A percentile compares a stretch with the other conserved stretches of the same genome.
Conservation (phyloP, 2,888 invertebrate genomes). For the Omphaloscelis lunosa region DNA sequence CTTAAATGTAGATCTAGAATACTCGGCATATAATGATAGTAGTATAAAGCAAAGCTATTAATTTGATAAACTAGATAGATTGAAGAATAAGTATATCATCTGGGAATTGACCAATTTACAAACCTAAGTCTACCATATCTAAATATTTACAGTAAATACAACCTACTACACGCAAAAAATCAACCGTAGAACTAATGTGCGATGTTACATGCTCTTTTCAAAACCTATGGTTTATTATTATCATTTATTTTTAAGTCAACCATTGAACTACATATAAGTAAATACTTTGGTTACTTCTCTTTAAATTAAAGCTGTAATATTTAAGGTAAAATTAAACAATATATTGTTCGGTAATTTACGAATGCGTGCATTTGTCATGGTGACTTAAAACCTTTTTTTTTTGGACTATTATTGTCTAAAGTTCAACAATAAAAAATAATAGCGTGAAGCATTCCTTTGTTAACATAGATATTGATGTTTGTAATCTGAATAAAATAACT, state of each 20-base stretch:
- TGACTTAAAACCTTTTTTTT: background rate
- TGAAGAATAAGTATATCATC: conserved; percentile 77
- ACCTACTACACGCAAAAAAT: conserved; percentile 71
- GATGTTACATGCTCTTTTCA: conserved; percentile 28
- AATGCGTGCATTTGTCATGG: conserved; percentile 1
- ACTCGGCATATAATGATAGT: conserved; percentile 74
- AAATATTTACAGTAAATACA: conserved; percentile 75
- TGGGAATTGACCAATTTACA: conserved; percentile 88
- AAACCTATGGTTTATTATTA: conserved; percentile 22
- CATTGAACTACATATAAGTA: background rate
- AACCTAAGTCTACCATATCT: conserved; percentile 80
- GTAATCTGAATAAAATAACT: conserved; percentile 15
- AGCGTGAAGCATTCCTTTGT: conserved; percentile 1
- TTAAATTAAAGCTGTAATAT: conserved; percentile 1
- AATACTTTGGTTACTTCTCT: background rate
- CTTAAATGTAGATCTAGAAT: conserved; percentile 76
- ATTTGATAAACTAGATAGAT: conserved; percentile 76
- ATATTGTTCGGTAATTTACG: background rate
- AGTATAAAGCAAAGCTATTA: conserved; percentile 82
- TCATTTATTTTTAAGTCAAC: conserved; percentile 24
- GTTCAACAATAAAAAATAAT: conserved; percentile 7
- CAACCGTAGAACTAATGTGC: conserved; percentile 46
- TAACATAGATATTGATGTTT: background rate
- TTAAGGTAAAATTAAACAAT: background rate
- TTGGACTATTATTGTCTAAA: conserved; percentile 37